These are phyloP conservation scores for Harpalus rubripes DNA, from an alignment of 2,888 invertebrate species.

Conservation along the genomic window DNA sequence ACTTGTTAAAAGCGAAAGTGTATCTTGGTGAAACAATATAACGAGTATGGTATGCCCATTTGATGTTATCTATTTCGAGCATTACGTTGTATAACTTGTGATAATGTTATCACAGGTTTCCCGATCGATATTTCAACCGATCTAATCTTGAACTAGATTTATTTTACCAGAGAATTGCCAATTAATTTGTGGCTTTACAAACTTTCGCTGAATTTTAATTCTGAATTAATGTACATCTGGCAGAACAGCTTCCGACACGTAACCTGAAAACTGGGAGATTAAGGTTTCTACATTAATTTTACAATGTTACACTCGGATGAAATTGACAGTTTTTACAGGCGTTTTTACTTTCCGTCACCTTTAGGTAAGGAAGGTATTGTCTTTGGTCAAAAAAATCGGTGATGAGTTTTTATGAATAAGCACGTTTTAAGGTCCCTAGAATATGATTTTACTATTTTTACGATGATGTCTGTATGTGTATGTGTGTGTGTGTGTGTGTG, in stretches of 20 bases:
- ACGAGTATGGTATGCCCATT: not conserved
- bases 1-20: too few relatives aligned
- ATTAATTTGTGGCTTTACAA: not conserved
- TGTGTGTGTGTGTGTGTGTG: too few relatives aligned
- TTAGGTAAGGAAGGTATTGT: too few relatives aligned
- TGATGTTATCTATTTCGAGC: not conserved
- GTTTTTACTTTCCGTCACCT: too few relatives aligned
- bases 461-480: too few relatives aligned
- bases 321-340: too few relatives aligned
- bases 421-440: too few relatives aligned
- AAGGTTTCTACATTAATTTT: too few relatives aligned
- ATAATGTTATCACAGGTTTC: not conserved
- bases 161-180: not conserved
- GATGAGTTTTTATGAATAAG: too few relatives aligned
- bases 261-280: not conserved
- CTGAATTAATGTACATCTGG: not conserved
- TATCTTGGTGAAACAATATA: not conserved
- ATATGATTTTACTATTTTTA: too few relatives aligned
- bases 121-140: not conserved
- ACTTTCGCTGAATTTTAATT: not conserved
- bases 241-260: not conserved
- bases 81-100: not conserved
- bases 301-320: too few relatives aligned
- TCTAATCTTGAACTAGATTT: not conserved
- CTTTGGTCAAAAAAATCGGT: too few relatives aligned